Evolutionary conservation across 2,888 invertebrate species (phyloP), one percentile per base, ranked within the genome.

Genomic region (Vesta saturnalis): DNA sequence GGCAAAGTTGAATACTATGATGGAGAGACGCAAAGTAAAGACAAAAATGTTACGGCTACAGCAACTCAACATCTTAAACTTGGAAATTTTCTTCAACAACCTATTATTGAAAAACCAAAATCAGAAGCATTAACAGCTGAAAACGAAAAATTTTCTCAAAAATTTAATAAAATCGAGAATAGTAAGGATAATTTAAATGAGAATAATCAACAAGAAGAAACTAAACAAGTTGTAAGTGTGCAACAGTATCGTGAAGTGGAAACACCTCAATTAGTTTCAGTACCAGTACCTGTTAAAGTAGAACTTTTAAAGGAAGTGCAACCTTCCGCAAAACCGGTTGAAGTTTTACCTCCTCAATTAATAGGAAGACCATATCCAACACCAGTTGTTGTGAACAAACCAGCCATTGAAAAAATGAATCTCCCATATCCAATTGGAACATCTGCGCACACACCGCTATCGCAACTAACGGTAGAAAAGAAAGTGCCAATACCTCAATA

Each of bases 231-330:
- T n/a, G n/a, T 19, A 30, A 30, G 30, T 23, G 23, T 23, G 23
- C 23, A 23, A 23, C n/a, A 39, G 12, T n/a, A 39, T 39, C 39
- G n/a, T 2, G 1, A 39, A n/a, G 73, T 79, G 4, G 81, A 83
- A 14, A 83, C 85, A 69, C 81, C 86, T 47, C 84, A 87, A 30
- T 85, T 85, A 71, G 85, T 86, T 0, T 85, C 85, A 10, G 8
- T 39, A n/a, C 39, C 39, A n/a, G 39, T 39, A 4, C 39, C 39
- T 6, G 8, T 39, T 2, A 39, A 82, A 85, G 6, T 85, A 85
- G 57, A 86, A 85, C 77, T 86, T 85, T 74, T 30, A 23, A n/a
- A n/a, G n/a, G n/a, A n/a, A n/a, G n/a, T n/a, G n/a, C 15, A 22
- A 58, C 10, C 23, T 47, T 21, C 47, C 0, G 60, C 49, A 35